These are phyloP conservation scores for Maconellicoccus hirsutus DNA, from an alignment of 1,140 invertebrate genomes.

Conservation along the genomic window DNA sequence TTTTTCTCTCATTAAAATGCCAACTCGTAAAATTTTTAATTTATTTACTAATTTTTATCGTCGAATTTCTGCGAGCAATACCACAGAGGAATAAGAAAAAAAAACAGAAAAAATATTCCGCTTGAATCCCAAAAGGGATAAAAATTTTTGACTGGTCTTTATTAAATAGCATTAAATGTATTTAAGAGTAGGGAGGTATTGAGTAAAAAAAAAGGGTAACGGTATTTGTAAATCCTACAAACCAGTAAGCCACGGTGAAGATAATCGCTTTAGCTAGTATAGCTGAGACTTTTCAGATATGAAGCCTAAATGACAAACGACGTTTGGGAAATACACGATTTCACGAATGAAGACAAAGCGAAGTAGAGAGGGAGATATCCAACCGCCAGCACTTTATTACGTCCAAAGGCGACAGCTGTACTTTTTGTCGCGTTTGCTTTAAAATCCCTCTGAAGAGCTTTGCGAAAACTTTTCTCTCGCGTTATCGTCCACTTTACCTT, in stretches of 20 bases:
- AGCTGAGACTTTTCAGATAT: constrained; percentile 36
- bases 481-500: constrained; percentile 2
- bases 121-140: neutral
- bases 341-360: neutral
- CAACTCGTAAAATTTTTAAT: no score
- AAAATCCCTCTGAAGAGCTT: constrained; percentile 7
- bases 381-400: constrained; percentile 14
- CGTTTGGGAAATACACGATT: constrained; percentile 19
- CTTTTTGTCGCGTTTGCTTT: constrained; percentile 8
- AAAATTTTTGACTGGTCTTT: neutral
- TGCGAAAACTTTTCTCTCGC: constrained; percentile 13
- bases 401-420: constrained; percentile 19
- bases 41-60: no score
- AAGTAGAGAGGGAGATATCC: neutral
- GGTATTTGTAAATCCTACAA: neutral
- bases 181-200: neutral
- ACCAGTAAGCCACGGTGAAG: neutral
- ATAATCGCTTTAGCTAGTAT: neutral
- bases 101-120: neutral
- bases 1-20: neutral
- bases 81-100: neutral
- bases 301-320: constrained; percentile 37
- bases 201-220: neutral
- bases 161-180: neutral
- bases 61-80: neutral